Evolutionary conservation across 64 coral and sea anemone genomes (phyloP).

Genomic region (Montipora capricornis): DNA sequence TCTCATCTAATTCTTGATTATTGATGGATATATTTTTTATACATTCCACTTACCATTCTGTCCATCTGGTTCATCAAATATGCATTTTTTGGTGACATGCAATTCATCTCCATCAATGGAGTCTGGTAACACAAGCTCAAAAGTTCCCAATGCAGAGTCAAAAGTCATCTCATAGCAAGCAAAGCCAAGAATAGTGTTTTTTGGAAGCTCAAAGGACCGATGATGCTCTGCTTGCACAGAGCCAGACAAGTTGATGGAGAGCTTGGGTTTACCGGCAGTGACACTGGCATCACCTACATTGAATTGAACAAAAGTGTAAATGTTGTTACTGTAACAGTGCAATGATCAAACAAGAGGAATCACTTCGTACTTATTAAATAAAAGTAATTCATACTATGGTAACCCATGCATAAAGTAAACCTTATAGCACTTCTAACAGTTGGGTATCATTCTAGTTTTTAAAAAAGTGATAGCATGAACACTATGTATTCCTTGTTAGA

Average conservation of each 20-base stretch:
- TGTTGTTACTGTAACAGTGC: no score
- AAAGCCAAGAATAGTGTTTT: conserved; percentile 82
- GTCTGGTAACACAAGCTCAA: conserved; percentile 61
- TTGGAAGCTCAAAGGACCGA: conserved; percentile 78
- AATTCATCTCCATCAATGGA: conserved; percentile 63
- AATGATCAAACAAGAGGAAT: no score
- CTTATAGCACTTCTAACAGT: no score
- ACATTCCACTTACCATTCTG: conserved; percentile 53
- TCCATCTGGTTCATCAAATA: conserved; percentile 85
- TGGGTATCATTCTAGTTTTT: no score
- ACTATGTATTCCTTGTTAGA: no score
- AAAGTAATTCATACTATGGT: no score
- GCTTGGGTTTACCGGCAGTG: conserved; percentile 36
- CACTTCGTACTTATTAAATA: no score
- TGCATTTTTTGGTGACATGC: background rate
- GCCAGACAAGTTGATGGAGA: conserved; percentile 64
- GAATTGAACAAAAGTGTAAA: background rate
- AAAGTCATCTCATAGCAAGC: conserved; percentile 67
- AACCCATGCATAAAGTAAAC: no score
- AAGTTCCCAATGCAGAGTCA: conserved; percentile 39
- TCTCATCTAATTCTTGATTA: no score
- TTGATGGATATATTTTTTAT: no score
- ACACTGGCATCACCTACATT: conserved; percentile 71
- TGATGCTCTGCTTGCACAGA: conserved; percentile 64
- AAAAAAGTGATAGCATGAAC: no score